Base-by-base conservation (phyloP, 2,888 invertebrate genomes). In the Amiota communis region DNA sequence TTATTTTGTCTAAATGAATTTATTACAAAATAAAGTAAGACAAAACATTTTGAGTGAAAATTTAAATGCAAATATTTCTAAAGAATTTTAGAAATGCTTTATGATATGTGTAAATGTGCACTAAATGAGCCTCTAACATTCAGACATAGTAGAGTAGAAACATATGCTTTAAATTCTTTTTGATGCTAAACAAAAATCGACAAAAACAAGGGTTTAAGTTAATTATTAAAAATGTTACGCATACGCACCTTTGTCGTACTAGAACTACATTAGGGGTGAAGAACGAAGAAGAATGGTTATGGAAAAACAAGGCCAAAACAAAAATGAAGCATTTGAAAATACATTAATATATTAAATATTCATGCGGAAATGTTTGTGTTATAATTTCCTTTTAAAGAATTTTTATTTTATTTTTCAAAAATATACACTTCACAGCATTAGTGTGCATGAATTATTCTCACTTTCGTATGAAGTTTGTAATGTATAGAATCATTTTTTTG, bases 1-100 rank as follows among this genome's bases (percentile, higher is more conserved):
- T 36, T 36, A 36, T 36, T 36, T 36, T 76, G 73, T 80, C 77
- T 74, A 79, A 84, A 79, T 83, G 79, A 84, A 81, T 84, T 84
- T 82, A 82, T 83, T 77, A 79, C 80, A 57, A 67, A 81, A 78
- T 74, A 75, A 53, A 72, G 72, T 70, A 68, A 71, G 20, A 53
- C 67, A 36, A 63, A 63, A 74, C 71, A 75, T 72, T 61, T 61
- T 20, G 17, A 61, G 20, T 15, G 13, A 56, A 56, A 78, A 79
- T 79, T 73, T 75, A 73, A 76, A 81, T 80, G 83, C 70, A 78
- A 79, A 81, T 84, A 80, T 75, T 53, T 64, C 20, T 65, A 68
- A 36, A 49, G 69, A 72, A 71, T 68, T 56, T 49, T 49, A 63
- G 68, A 59, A 47, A 64, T 59, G 48, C 23, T 61, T 48, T 51